A percentile compares a stretch with the other conserved stretches of the same genome.
These are phyloP conservation scores for Aphelinus atriplicis DNA, from an alignment of 1,140 invertebrate genomes.

Conservation along the genomic window DNA sequence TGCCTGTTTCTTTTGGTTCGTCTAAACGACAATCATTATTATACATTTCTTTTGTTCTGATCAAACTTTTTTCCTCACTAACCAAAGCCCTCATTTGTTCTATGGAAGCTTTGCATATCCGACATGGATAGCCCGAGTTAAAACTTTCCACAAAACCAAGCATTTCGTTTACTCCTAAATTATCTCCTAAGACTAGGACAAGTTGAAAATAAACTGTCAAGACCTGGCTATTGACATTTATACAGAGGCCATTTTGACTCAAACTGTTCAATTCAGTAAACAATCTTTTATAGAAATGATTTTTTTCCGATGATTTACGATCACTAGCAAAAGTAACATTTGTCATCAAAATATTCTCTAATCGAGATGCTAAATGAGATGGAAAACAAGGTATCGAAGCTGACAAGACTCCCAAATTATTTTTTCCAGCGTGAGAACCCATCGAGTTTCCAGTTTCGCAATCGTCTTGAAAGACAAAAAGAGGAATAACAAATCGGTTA, in stretches of 20 bases:
- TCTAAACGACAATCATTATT: conserved; percentile 30
- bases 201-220: conserved; percentile 35
- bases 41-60: conserved; percentile 1
- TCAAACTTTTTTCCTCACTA: not conserved
- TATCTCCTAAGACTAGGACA: conserved; percentile 25
- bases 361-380: not conserved
- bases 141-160: conserved; percentile 41
- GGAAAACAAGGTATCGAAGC: not conserved
- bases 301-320: too few relatives aligned
- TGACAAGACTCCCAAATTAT: conserved; percentile 1
- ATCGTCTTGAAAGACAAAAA: conserved; percentile 3
- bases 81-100: not conserved
- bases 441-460: conserved; percentile 12
- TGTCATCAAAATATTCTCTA: conserved; percentile 7
- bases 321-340: too few relatives aligned
- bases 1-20: conserved; percentile 41
- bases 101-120: conserved; percentile 28
- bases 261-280: conserved; percentile 24
- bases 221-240: conserved; percentile 14
- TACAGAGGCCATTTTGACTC: conserved; percentile 21
- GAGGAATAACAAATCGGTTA: not conserved
- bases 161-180: conserved; percentile 32
- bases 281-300: too few relatives aligned
- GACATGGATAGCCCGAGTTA: conserved; percentile 30
- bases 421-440: conserved; percentile 4